Conservation (phyloP, 2,113 vertebrate species). For the Alligator mississippiensis region DNA sequence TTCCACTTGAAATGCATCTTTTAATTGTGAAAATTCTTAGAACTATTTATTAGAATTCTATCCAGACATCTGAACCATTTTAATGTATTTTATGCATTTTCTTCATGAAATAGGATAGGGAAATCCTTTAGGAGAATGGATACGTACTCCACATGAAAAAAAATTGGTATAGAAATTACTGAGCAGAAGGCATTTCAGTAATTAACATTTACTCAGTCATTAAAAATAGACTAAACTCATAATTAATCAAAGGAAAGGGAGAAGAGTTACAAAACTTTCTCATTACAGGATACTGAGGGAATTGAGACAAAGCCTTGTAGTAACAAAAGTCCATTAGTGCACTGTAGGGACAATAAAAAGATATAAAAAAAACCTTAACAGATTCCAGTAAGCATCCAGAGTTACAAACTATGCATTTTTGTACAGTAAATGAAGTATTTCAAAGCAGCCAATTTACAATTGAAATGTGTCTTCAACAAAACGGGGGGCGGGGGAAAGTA, state of each 20-base stretch:
- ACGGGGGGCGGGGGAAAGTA: neutral
- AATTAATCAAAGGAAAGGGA: neutral
- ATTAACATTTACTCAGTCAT: neutral
- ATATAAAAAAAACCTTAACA: neutral
- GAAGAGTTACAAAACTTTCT: neutral
- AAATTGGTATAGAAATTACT: neutral
- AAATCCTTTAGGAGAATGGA: neutral
- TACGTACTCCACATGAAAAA: neutral
- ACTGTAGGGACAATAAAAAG: neutral
- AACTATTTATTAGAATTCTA: neutral
- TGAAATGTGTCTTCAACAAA: neutral
- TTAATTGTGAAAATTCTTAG: neutral
- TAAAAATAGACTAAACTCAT: neutral
- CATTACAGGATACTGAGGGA: neutral
- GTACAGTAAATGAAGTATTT: neutral
- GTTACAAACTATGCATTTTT: neutral
- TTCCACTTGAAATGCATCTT: neutral
- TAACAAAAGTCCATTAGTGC: neutral
- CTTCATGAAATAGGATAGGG: neutral
- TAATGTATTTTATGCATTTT: neutral
- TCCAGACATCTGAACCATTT: neutral
- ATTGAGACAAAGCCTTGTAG: neutral
- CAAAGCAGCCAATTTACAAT: neutral
- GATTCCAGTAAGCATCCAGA: neutral
- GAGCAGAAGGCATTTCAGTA: neutral